phyloP scores from a whole-genome alignment of 2,888 invertebrate species.

The Cryptosula pallasiana region DNA sequence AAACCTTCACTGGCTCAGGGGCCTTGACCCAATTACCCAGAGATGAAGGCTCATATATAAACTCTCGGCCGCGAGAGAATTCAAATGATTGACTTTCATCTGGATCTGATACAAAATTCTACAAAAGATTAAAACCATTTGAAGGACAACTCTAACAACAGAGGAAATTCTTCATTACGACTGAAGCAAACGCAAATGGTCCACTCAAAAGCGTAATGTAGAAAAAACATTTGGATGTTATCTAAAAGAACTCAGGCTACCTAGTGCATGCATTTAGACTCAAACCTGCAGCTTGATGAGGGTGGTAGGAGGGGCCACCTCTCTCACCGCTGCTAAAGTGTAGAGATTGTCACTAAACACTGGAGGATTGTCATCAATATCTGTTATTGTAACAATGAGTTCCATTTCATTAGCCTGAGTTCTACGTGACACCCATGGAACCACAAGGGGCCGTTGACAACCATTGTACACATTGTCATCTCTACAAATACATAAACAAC shows the following conservation, averaged over 20 bases:
- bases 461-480: constrained; percentile 1
- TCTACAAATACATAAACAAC: constrained; percentile 13
- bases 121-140: background rate
- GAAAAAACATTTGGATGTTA: too few species aligned
- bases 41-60: background rate
- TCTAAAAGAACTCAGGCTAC: too few species aligned
- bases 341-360: background rate
- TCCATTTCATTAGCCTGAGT: constrained; percentile 10
- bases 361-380: constrained; percentile 19
- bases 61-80: background rate
- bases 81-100: background rate
- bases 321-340: background rate
- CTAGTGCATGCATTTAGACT: too few species aligned
- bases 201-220: too few species aligned
- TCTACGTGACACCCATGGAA: background rate
- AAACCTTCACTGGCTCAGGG: constrained; percentile 1
- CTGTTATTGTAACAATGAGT: background rate
- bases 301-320: background rate
- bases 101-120: background rate
- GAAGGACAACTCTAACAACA: too few species aligned
- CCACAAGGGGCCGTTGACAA: background rate
- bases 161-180: too few species aligned
- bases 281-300: background rate
- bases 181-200: too few species aligned
- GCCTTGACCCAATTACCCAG: background rate